Evolutionary conservation across 2,113 vertebrate species (phyloP).

Genomic region (Sorex araneus): DNA sequence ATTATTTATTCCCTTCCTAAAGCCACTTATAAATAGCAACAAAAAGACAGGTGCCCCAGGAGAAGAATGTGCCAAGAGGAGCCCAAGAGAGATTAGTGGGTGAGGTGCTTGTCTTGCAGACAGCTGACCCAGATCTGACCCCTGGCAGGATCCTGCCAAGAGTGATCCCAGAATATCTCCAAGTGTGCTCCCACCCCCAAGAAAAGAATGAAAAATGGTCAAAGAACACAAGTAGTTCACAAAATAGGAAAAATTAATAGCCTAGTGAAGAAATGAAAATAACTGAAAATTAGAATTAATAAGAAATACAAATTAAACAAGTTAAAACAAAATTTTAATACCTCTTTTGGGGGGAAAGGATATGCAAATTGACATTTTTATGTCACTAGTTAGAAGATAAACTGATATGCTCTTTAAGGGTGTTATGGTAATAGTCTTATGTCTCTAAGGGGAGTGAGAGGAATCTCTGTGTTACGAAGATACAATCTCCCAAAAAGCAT

Average conservation of each 20-base stretch:
- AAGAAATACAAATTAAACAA: slow-evolving; percentile 31
- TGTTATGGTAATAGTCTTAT: slow-evolving; percentile 11
- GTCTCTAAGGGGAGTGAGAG: not conserved
- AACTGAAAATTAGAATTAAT: slow-evolving; percentile 22
- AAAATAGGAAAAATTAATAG: too few species aligned
- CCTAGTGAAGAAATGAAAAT: too few species aligned
- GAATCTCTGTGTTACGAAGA: not conserved
- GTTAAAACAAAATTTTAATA: slow-evolving; percentile 4
- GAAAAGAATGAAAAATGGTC: not conserved
- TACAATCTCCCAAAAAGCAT: not conserved
- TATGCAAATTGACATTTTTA: slow-evolving; percentile 1
- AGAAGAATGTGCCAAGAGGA: too few species aligned
- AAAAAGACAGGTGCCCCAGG: too few species aligned
- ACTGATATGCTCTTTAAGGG: not conserved
- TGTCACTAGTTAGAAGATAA: slow-evolving; percentile 8
- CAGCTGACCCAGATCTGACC: too few species aligned
- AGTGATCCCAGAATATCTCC: too few species aligned
- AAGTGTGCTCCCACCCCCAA: too few species aligned
- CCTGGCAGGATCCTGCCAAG: too few species aligned
- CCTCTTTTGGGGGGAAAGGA: not conserved
- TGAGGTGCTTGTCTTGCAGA: too few species aligned
- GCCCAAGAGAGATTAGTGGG: not conserved
- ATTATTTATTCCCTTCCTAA: too few species aligned
- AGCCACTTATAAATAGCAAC: too few species aligned
- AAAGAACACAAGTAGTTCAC: not conserved